phyloP scores from a whole-genome alignment of 2,888 invertebrate species.

The Cyclophora punctaria region DNA sequence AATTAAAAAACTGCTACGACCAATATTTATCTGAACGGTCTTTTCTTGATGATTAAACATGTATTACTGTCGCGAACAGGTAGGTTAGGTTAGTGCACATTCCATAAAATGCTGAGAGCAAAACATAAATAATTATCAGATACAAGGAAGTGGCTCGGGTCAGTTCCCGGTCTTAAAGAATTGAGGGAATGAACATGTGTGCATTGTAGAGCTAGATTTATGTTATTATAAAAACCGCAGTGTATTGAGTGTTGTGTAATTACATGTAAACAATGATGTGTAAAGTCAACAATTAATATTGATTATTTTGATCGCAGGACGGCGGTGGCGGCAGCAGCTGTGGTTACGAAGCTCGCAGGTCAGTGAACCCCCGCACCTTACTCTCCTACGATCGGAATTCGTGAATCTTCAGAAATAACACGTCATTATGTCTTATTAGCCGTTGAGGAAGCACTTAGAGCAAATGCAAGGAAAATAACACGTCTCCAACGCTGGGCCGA shows the following conservation, averaged over 20 bases:
- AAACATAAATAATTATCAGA: slow-evolving; percentile 42
- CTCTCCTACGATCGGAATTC: slow-evolving; percentile 59
- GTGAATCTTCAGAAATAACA: slow-evolving; percentile 70
- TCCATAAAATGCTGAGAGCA: slow-evolving; percentile 32
- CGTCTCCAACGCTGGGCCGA: slow-evolving; percentile 36
- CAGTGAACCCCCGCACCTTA: slow-evolving; percentile 59
- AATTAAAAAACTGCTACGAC: too few species aligned
- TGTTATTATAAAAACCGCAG: slow-evolving; percentile 43
- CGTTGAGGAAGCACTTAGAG: slow-evolving; percentile 65
- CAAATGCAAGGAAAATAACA: slow-evolving; percentile 64
- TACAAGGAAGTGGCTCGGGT: slow-evolving; percentile 32
- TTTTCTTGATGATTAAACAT: too few species aligned
- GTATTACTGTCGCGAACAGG: too few species aligned
- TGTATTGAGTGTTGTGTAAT: slow-evolving; percentile 45
- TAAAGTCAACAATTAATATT: slow-evolving; percentile 53
- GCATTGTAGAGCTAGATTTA: slow-evolving; percentile 23
- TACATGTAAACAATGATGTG: slow-evolving; percentile 48
- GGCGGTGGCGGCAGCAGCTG: slow-evolving; percentile 49
- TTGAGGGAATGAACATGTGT: slow-evolving; percentile 27
- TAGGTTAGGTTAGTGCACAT: slow-evolving; percentile 5
- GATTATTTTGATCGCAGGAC: slow-evolving; percentile 57
- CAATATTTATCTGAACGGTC: too few species aligned
- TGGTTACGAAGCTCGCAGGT: slow-evolving; percentile 48
- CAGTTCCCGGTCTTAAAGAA: slow-evolving; percentile 25
- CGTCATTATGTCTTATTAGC: slow-evolving; percentile 69